These are phyloP conservation scores for Agapetus fuscipes DNA, from an alignment of 2,888 invertebrate genomes.

Conservation along the genomic window DNA sequence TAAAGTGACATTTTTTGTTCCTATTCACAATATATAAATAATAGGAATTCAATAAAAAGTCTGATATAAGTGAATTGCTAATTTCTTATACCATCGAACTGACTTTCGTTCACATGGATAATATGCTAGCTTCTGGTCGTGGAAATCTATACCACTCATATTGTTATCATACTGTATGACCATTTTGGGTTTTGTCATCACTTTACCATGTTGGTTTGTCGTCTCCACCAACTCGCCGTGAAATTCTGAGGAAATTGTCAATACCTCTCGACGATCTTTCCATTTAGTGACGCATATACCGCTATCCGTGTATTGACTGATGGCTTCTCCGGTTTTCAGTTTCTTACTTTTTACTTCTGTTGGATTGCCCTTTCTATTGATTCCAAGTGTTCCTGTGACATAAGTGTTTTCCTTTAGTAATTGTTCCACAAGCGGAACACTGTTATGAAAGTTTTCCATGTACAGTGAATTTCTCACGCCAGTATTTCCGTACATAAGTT, in stretches of 20 bases:
- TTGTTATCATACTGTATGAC: not conserved
- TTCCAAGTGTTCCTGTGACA: slow-evolving; percentile 22
- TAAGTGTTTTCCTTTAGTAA: slow-evolving; percentile 21
- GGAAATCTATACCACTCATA: not conserved
- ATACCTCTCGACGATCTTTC: slow-evolving; percentile 1
- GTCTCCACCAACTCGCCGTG: not conserved
- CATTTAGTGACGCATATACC: slow-evolving; percentile 19
- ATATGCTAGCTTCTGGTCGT: not conserved
- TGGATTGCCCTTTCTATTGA: slow-evolving; percentile 21
- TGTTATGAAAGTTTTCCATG: slow-evolving; percentile 23
- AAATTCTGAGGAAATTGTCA: slow-evolving; percentile 1
- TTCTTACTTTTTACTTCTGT: slow-evolving; percentile 8
- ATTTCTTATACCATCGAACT: slow-evolving; percentile 3
- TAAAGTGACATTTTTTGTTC: not conserved
- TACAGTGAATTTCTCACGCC: slow-evolving; percentile 21
- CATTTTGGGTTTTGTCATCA: not conserved
- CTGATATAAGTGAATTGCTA: slow-evolving; percentile 1
- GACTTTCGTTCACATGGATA: slow-evolving; percentile 3
- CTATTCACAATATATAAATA: not conserved
- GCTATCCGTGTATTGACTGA: slow-evolving; percentile 17
- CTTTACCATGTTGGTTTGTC: slow-evolving; percentile 2
- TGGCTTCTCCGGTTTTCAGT: slow-evolving; percentile 20
- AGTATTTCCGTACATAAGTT: slow-evolving; percentile 21
- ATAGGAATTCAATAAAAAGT: slow-evolving; percentile 1
- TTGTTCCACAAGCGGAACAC: slow-evolving; percentile 19